Percentiles rank a stretch among this genome's conserved stretches.
These are phyloP conservation scores for Iguana delicatissima DNA, from an alignment of 2,797 vertebrate species.

Conservation along the genomic window DNA sequence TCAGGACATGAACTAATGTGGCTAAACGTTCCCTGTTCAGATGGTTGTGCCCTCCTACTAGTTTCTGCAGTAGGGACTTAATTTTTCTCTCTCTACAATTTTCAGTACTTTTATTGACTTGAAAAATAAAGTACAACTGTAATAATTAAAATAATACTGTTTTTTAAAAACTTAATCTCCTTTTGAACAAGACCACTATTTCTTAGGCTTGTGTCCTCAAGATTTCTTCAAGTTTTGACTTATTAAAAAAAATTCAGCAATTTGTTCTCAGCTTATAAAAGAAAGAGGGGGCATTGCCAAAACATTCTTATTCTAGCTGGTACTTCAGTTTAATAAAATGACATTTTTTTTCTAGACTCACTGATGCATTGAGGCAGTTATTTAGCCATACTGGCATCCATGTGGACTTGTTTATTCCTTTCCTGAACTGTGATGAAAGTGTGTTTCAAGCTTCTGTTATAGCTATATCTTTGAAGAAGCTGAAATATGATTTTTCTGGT, in stretches of 20 bases:
- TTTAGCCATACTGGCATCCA: neutral
- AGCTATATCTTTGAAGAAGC: neutral
- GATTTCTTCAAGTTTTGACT: neutral
- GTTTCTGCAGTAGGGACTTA: neutral
- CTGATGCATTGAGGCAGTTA: neutral
- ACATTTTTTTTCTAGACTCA: too few relatives aligned
- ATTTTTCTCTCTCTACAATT: neutral
- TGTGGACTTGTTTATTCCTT: neutral
- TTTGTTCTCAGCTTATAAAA: neutral
- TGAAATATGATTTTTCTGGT: neutral
- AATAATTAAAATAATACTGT: too few relatives aligned
- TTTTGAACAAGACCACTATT: neutral
- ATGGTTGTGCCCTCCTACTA: neutral
- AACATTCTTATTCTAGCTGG: neutral
- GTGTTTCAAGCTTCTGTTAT: neutral
- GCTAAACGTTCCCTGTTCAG: too few relatives aligned
- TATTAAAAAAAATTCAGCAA: neutral
- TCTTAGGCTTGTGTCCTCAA: neutral
- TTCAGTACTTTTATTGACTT: too few relatives aligned
- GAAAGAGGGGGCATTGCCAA: too few relatives aligned
- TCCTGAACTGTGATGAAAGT: neutral
- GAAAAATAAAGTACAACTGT: too few relatives aligned
- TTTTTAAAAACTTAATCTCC: too few relatives aligned
- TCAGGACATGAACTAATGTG: too few relatives aligned
- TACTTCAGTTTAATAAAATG: neutral